Evolutionary conservation across 2,888 invertebrate genomes (phyloP).

Genomic region (Tetragonula carbonaria): DNA sequence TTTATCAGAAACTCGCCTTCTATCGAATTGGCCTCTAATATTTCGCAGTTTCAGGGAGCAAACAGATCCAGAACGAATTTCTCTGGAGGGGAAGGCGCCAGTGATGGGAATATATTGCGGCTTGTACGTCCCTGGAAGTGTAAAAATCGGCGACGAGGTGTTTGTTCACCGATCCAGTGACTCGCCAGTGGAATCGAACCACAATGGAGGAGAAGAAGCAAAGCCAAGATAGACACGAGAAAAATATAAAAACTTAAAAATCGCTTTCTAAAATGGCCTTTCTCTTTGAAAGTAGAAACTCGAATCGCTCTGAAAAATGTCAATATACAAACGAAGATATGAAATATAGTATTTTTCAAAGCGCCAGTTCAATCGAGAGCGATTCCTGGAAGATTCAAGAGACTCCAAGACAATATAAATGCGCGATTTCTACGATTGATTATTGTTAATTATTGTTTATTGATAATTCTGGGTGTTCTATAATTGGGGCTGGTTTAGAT

Average conservation of each 20-base stretch:
- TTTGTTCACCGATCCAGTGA: constrained; percentile 76
- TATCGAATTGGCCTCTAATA: neutral
- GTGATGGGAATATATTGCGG: constrained; percentile 85
- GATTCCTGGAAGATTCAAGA: neutral
- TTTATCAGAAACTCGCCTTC: too few relatives aligned
- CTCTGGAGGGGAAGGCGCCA: constrained; percentile 81
- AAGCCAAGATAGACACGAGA: neutral
- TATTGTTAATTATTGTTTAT: neutral
- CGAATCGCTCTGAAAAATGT: neutral
- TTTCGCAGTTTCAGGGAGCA: constrained; percentile 70
- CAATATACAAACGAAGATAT: neutral
- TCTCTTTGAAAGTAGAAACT: constrained; percentile 8
- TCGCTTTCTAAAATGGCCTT: constrained; percentile 11
- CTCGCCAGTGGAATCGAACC: neutral
- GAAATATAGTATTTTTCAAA: constrained; percentile 7
- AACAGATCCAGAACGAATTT: constrained; percentile 65
- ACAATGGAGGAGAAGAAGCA: neutral
- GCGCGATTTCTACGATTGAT: constrained; percentile 6
- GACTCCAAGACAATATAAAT: constrained; percentile 36
- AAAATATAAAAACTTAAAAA: neutral
- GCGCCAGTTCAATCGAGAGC: neutral
- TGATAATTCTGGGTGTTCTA: neutral
- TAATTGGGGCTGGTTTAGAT: neutral
- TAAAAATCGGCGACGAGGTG: constrained; percentile 85
- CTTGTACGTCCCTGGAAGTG: constrained; percentile 83